Conservation (phyloP, 2,113 vertebrate species). For the Hypomesus transpacificus region DNA sequence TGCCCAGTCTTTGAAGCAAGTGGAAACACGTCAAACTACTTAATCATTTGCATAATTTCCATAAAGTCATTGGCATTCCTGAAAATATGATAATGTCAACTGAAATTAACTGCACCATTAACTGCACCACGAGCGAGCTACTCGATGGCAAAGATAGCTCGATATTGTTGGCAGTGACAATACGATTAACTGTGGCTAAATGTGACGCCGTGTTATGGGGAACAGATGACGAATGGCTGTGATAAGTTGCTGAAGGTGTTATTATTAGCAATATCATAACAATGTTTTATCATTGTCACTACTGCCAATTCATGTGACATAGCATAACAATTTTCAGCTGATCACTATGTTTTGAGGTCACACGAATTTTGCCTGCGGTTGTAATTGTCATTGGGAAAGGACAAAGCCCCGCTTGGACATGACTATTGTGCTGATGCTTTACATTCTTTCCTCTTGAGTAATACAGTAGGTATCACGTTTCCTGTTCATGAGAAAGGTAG, state of each 20-base stretch:
- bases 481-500: conserved; percentile 67
- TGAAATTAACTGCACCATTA: conserved; percentile 33
- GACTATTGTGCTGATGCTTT: conserved; percentile 67
- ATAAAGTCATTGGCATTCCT: conserved; percentile 46
- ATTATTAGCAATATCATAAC: no score
- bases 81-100: conserved; percentile 47
- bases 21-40: conserved; percentile 54
- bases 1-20: conserved; percentile 22
- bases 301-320: background rate
- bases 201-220: conserved; percentile 54
- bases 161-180: conserved; percentile 40
- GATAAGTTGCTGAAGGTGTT: no score
- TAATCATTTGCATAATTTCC: conserved; percentile 52
- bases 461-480: conserved; percentile 69
- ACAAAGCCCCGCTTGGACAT: conserved; percentile 71
- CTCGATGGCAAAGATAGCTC: background rate
- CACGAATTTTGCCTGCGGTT: conserved; percentile 44
- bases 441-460: conserved; percentile 72
- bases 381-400: conserved; percentile 59
- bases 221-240: no score
- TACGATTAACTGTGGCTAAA: conserved; percentile 62
- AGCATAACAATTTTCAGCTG: background rate
- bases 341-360: conserved; percentile 19
- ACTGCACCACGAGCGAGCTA: background rate
- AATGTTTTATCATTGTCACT: background rate